Base-by-base conservation (phyloP, 2,113 vertebrate genomes). In the Pyxicephalus adspersus region DNA sequence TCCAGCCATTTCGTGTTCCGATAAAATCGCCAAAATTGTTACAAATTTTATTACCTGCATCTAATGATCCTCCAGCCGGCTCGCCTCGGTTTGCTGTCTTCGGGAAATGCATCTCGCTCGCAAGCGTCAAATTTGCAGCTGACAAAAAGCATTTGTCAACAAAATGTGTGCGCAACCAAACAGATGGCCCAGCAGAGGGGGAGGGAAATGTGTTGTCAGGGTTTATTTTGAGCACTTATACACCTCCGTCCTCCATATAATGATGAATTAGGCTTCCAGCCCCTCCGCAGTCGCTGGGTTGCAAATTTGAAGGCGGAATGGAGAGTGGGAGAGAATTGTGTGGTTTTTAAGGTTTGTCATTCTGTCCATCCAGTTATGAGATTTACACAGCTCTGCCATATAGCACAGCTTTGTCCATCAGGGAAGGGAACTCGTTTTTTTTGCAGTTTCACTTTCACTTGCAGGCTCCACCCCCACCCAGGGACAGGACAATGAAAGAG, bases 141-240 rank as follows among this genome's bases (percentile, higher is more conserved):
- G 58, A 45, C 45, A 79, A 4, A 0, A 54, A 65, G 23, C 83
- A 79, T 66, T 83, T 74, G 51, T 60, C 80, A 60, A 18, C 61
- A 73, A 75, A 45, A 7, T 76, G 26, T 26, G 28, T 75, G 51
- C 57, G 8, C 34, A 11, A 16, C 50, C 23, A 23, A 70, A 73
- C 55, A 84, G 79, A 63, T 66, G 22, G 57, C 23, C 68, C 5
- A 65, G 65, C 64, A 58, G 64, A 85, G 75, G 63, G 73, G 58
- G 78, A 74, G 61, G 70, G 38, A 52, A 81, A 64, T 81, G 45
- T 65, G 70, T 74, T 81, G 80, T 81, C 80, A 73, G 38, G 57
- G 45, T 81, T 81, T 81, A 61, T 70, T 74, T 73, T 45, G 54
- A 54, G 50, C 34, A 28, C 38, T 45, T 80, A 70, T 66, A 80